Conservation (phyloP, 2,113 vertebrate species). For the Callipepla californica region DNA sequence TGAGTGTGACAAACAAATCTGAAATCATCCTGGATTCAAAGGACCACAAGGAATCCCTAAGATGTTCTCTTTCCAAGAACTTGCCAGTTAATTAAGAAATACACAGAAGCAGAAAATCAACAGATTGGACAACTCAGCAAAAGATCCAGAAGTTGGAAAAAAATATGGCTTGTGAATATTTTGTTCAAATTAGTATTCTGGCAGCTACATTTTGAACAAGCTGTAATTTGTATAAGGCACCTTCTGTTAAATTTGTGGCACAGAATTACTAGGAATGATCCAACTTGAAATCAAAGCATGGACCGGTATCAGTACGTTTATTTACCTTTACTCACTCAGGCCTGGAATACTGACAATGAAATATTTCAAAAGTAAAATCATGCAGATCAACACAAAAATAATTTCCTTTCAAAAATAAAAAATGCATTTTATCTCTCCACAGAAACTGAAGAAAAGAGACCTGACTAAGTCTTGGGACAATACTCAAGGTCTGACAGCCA, state of each 20-base stretch:
- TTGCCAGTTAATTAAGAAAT: conserved; percentile 38
- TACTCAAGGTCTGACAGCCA: not conserved
- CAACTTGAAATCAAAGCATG: conserved; percentile 64
- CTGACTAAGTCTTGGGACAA: not conserved
- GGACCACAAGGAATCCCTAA: conserved; percentile 6
- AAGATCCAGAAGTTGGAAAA: conserved; percentile 53
- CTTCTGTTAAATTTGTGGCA: conserved; percentile 78
- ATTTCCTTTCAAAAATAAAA: not conserved
- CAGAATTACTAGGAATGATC: conserved; percentile 57
- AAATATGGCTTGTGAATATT: conserved; percentile 57
- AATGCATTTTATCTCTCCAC: not conserved
- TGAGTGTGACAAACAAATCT: conserved; percentile 28
- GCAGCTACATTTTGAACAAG: conserved; percentile 76
- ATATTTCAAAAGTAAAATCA: conserved; percentile 38
- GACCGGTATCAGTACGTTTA: conserved; percentile 49
- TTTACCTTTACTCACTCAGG: conserved; percentile 46
- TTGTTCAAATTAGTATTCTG: conserved; percentile 81
- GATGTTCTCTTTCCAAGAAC: not conserved
- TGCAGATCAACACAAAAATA: conserved; percentile 3
- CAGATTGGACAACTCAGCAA: conserved; percentile 66
- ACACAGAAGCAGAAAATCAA: conserved; percentile 42
- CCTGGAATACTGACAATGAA: not conserved
- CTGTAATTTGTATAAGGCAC: conserved; percentile 75
- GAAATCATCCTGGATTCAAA: not conserved
- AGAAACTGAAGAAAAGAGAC: not conserved